Evolutionary conservation across 2,888 invertebrate genomes (phyloP), one percentile per base, ranked within the genome.

Genomic region (Panopea generosa): DNA sequence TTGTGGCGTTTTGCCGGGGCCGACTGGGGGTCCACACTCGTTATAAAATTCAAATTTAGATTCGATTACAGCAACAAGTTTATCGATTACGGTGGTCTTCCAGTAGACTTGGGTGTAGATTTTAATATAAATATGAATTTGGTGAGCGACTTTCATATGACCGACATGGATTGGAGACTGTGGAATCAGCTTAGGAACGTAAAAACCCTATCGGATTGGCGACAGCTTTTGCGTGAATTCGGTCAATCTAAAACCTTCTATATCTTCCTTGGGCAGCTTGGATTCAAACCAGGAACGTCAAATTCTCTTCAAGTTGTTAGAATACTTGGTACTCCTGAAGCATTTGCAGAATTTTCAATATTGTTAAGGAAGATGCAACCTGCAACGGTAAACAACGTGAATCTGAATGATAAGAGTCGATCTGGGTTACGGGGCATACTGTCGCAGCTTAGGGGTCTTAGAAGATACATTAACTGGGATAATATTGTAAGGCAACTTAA

Each of bases 1-100:
- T 49, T 88, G 3, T 85, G 86, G 81, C 81, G 84, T 1, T 80
- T 86, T 26, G 84, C 84, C 2, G 79, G 77, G 0, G 68, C 80
- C 4, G 84, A 86, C 38, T 78, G 84, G 53, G 79, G 84, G 6
- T 72, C 83, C 43, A 72, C 80, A 9, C 74, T 89, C 4, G 81
- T 85, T 6, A 68, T 77, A 0, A 77, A 77, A 26, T 77, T 77
- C 55, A 77, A 77, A 52, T 77, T 77, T 59, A 66, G 76, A 49
- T 67, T 77, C 18, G 76, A 71, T 38, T 71, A 67, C 43, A 68
- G 68, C 40, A 77, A 81, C 33, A 77, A 81, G 27, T 62, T 73
- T 22, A 67, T 81, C 33, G 80, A 81, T 24, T 81, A 81, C 45
- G 80, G 80, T 1, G 77, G 80, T 22, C 55, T 81, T 16, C 80